These are phyloP conservation scores for Agonum fuliginosum DNA, from an alignment of 2,888 invertebrate species.

Conservation along the genomic window DNA sequence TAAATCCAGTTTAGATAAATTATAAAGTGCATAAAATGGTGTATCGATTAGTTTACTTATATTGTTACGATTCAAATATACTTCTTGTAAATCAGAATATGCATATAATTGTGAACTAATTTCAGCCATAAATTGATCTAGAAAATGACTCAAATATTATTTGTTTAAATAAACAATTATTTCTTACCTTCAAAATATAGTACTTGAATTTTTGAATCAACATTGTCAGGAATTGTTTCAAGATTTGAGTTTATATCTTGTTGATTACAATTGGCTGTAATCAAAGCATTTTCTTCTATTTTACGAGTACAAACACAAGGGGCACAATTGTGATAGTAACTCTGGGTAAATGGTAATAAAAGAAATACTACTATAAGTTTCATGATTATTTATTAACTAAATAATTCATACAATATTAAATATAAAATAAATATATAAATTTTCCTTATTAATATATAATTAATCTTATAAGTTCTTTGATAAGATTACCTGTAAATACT, in stretches of 20 bases:
- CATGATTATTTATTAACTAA: too few relatives aligned
- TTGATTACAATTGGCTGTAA: neutral
- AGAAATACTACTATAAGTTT: too few relatives aligned
- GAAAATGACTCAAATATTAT: neutral
- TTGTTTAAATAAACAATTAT: too few relatives aligned
- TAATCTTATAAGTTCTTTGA: too few relatives aligned
- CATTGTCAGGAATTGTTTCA: neutral
- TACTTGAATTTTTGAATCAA: neutral
- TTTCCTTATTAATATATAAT: too few relatives aligned
- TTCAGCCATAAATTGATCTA: neutral
- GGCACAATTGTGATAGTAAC: too few relatives aligned
- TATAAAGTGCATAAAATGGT: neutral
- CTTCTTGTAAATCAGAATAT: neutral
- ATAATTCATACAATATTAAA: too few relatives aligned
- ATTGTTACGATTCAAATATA: neutral
- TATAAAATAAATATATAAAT: too few relatives aligned
- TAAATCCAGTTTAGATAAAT: neutral
- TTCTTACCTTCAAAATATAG: neutral
- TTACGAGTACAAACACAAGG: too few relatives aligned
- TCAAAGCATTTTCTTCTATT: neutral
- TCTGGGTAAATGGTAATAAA: too few relatives aligned
- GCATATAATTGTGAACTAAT: neutral
- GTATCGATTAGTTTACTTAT: neutral
- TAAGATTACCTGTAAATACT: too few relatives aligned
- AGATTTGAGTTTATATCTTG: neutral